Base-by-base conservation (phyloP, 2,888 invertebrate genomes). In the Himalopsyche anomala region DNA sequence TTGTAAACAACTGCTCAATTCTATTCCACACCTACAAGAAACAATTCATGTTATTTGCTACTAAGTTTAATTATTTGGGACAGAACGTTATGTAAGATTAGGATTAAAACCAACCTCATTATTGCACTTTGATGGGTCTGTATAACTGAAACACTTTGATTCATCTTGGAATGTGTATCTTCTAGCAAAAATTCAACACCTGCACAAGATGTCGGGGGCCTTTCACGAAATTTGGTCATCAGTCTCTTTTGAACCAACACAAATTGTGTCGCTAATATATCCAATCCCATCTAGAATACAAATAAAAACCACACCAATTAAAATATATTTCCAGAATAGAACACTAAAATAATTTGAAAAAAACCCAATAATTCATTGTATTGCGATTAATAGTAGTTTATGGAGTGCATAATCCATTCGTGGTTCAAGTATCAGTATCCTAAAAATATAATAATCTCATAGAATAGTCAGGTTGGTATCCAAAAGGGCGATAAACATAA, bases 211-310 rank as follows among this genome's bases (percentile, higher is more conserved):
- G 94, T 92, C 5, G 95, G 95, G 88, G 95, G 96, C 90, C 95
- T 95, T 89, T 96, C 95, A 90, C 95, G 95, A 90, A 95, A 95
- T 90, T 95, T 94, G 11, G 94, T 93, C 89, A 96, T 92, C 86
- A 96, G 91, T 88, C 95, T 92, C 89, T 95, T 94, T 91, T 96
- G 95, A 85, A 96, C 94, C 85, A 95, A 93, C 81, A 96, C 92
- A 91, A 95, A 95, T 90, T 96, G 96, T 5, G 94, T 92, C 81
- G 95, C 94, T 86, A 94, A 90, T 89, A 92, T 90, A 45, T 90
- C 89, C 40, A 92, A 87, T 81, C 90, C 89, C 81, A 90, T 90
- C 91, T 92, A 28, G 4, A 62, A 6, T 8, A 28, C 5, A 87
- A 85, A 90, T 90, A n/a, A 36, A 45, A 80, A 28, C 54, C 4